Conservation (phyloP, 1,140 invertebrate species). For the Ostrea denselamellosa region DNA sequence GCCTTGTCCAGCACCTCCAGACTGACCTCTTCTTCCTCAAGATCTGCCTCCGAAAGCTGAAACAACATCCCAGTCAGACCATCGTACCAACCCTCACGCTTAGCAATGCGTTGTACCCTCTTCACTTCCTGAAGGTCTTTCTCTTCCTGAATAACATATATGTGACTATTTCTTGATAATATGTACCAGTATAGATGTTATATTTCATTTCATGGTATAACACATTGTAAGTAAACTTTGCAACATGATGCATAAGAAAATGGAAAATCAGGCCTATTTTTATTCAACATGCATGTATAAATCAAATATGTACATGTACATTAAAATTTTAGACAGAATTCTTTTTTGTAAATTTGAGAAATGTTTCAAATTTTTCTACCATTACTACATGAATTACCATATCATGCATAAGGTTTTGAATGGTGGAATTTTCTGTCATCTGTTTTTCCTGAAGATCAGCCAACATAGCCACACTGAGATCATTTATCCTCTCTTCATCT, state of each 20-base stretch:
- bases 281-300: too few species aligned
- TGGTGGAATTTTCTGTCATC: constrained; percentile 57
- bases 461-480: constrained; percentile 66
- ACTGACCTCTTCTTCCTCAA: constrained; percentile 40
- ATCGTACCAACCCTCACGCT: constrained; percentile 68
- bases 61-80: constrained; percentile 64
- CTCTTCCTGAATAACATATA: constrained; percentile 54
- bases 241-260: too few species aligned
- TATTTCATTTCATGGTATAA: too few species aligned
- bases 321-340: not conserved
- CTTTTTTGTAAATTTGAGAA: not conserved
- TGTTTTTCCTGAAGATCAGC: constrained; percentile 72
- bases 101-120: constrained; percentile 57
- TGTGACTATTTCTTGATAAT: too few species aligned
- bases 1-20: constrained; percentile 54
- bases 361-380: too few species aligned
- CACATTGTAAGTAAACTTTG: too few species aligned
- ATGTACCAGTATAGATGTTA: too few species aligned
- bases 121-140: constrained; percentile 60
- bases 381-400: not conserved
- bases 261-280: too few species aligned
- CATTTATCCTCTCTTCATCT: constrained; percentile 57
- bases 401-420: constrained; percentile 58
- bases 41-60: constrained; percentile 52
- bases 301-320: too few species aligned